Conservation (phyloP, 2,797 vertebrate species). For the Poecilia wingei region DNA sequence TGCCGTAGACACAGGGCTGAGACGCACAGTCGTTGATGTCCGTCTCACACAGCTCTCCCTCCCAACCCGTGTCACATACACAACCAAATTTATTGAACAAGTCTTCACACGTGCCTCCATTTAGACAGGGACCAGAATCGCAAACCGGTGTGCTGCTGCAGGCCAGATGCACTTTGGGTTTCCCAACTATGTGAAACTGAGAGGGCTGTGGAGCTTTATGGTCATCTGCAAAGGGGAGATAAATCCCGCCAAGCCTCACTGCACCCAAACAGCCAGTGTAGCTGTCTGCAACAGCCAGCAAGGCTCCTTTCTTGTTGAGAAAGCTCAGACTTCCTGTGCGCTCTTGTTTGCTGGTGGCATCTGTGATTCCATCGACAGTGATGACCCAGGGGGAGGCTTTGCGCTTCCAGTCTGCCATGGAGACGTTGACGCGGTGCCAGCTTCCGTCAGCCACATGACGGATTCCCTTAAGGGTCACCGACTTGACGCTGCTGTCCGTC, state of each 20-base stretch:
- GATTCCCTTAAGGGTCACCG: slow-evolving; percentile 71
- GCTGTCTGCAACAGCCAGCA: slow-evolving; percentile 81
- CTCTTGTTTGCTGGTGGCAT: slow-evolving; percentile 72
- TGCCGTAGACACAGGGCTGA: slow-evolving; percentile 85
- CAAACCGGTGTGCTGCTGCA: slow-evolving; percentile 85
- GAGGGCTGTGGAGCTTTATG: slow-evolving; percentile 68
- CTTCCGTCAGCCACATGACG: slow-evolving; percentile 81
- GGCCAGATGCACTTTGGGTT: slow-evolving; percentile 68
- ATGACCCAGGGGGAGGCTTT: slow-evolving; percentile 83
- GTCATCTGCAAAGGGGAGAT: slow-evolving; percentile 83
- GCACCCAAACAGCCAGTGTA: slow-evolving; percentile 90
- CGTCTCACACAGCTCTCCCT: slow-evolving; percentile 81
- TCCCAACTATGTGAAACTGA: slow-evolving; percentile 74
- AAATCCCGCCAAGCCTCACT: slow-evolving; percentile 83
- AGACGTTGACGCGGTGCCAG: slow-evolving; percentile 86
- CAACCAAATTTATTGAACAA: slow-evolving; percentile 86
- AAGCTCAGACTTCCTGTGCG: slow-evolving; percentile 81
- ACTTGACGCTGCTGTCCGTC: slow-evolving; percentile 77
- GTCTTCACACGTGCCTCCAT: slow-evolving; percentile 85
- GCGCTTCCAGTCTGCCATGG: slow-evolving; percentile 73
- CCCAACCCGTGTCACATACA: slow-evolving; percentile 85
- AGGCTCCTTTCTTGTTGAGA: slow-evolving; percentile 71
- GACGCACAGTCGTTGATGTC: slow-evolving; percentile 86
- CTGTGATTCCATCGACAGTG: slow-evolving; percentile 79
- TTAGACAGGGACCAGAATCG: slow-evolving; percentile 81